Conservation (phyloP, 2,113 vertebrate genomes). For the Ceyx margarethae region DNA sequence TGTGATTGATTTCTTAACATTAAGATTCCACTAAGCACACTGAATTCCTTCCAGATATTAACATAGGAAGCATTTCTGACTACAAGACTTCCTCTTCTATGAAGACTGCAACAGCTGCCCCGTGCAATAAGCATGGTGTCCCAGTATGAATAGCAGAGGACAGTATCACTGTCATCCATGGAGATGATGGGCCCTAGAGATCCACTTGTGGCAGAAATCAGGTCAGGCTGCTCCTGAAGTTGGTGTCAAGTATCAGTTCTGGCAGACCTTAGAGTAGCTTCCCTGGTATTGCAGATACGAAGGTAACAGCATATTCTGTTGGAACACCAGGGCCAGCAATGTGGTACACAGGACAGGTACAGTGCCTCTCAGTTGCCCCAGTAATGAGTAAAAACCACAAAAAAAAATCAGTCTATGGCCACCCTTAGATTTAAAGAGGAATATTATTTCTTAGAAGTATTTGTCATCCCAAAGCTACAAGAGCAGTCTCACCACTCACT, state of each 20-base stretch:
- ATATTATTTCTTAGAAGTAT: neutral
- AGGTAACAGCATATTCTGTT: neutral
- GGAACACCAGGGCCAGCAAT: neutral
- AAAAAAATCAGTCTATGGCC: neutral
- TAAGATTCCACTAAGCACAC: neutral
- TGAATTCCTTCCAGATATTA: neutral
- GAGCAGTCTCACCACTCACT: neutral
- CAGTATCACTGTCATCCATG: accelerated
- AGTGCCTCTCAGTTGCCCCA: neutral
- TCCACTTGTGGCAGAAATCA: neutral
- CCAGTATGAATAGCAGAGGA: neutral
- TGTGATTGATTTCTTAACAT: neutral
- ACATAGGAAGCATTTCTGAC: neutral
- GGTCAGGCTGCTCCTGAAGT: neutral
- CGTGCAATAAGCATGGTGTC: neutral
- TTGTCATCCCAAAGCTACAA: neutral
- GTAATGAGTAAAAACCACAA: neutral
- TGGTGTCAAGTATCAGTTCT: neutral
- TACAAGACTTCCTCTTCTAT: neutral
- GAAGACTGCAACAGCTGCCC: neutral
- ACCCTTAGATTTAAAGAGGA: neutral
- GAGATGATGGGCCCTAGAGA: neutral
- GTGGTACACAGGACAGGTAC: accelerated
- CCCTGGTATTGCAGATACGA: neutral
- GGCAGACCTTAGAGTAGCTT: neutral